phyloP scores from a whole-genome alignment of 2,888 invertebrate species.

The Phaonia tiefii region DNA sequence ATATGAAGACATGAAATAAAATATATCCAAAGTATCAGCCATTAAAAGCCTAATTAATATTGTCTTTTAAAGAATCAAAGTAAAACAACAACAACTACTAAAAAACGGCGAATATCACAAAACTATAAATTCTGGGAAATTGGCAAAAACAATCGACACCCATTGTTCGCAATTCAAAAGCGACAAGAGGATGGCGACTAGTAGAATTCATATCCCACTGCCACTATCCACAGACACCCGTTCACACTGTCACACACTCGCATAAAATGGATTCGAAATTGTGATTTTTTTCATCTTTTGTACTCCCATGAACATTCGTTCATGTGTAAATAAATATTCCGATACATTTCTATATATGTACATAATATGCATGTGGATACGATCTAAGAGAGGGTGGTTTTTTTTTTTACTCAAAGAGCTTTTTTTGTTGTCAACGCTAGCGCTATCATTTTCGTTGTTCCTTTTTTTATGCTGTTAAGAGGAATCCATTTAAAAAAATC shows the following conservation, averaged over 20 bases:
- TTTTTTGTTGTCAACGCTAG: slow-evolving; percentile 1
- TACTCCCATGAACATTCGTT: neutral
- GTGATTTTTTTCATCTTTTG: neutral
- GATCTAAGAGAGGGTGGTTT: slow-evolving; percentile 1
- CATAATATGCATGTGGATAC: too few species aligned
- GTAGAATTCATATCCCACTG: too few species aligned
- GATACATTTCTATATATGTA: too few species aligned
- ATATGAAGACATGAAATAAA: too few species aligned
- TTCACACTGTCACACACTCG: neutral
- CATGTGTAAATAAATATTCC: too few species aligned
- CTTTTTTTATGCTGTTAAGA: neutral
- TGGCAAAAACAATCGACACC: slow-evolving; percentile 77
- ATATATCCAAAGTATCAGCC: slow-evolving; percentile 58
- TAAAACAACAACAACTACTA: neutral
- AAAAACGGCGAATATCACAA: slow-evolving; percentile 70
- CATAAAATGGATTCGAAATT: neutral
- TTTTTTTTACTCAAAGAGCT: slow-evolving; percentile 4
- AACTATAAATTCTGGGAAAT: slow-evolving; percentile 81
- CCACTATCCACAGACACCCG: too few species aligned
- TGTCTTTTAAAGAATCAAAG: slow-evolving; percentile 72
- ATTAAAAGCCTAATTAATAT: slow-evolving; percentile 80
- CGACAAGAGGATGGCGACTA: neutral
- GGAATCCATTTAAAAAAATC: slow-evolving; percentile 11
- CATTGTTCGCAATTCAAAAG: slow-evolving; percentile 72
- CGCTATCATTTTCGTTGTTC: neutral